phyloP scores from a whole-genome alignment of 1,140 invertebrate species.

The Mycetomoellerius zeteki region DNA sequence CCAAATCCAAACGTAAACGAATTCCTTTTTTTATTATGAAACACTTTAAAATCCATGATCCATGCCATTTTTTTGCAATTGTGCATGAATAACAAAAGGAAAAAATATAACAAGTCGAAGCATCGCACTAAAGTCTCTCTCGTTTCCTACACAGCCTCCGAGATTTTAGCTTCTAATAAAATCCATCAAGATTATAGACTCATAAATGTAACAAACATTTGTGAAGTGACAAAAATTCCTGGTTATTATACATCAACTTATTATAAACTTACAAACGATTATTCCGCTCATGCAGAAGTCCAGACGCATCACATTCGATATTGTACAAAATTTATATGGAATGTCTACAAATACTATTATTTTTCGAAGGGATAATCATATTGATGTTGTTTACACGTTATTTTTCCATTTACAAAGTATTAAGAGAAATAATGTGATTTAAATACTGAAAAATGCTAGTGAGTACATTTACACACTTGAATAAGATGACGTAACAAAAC shows the following conservation, averaged over 20 bases:
- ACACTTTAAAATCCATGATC: conserved; percentile 16
- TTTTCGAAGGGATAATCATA: background rate
- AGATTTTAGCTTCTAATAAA: background rate
- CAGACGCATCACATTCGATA: conserved; percentile 7
- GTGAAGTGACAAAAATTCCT: background rate
- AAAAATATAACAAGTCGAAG: conserved; percentile 19
- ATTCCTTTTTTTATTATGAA: conserved; percentile 31
- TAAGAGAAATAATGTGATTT: conserved; percentile 1
- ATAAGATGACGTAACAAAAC: conserved; percentile 15
- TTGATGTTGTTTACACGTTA: background rate
- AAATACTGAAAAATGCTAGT: background rate
- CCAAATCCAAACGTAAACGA: background rate
- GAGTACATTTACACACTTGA: background rate
- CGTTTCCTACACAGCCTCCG: background rate
- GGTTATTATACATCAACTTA: conserved; percentile 19
- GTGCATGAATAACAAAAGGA: conserved; percentile 17
- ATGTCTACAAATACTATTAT: conserved; percentile 52
- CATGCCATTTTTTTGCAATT: background rate
- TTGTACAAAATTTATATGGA: conserved; percentile 55
- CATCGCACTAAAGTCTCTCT: background rate
- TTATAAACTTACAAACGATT: conserved; percentile 46
- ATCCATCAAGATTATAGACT: conserved; percentile 21
- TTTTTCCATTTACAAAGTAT: background rate
- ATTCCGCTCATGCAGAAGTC: background rate
- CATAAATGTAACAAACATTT: background rate